Base-by-base conservation (phyloP, 2,888 invertebrate genomes). In the Papilio gigon region DNA sequence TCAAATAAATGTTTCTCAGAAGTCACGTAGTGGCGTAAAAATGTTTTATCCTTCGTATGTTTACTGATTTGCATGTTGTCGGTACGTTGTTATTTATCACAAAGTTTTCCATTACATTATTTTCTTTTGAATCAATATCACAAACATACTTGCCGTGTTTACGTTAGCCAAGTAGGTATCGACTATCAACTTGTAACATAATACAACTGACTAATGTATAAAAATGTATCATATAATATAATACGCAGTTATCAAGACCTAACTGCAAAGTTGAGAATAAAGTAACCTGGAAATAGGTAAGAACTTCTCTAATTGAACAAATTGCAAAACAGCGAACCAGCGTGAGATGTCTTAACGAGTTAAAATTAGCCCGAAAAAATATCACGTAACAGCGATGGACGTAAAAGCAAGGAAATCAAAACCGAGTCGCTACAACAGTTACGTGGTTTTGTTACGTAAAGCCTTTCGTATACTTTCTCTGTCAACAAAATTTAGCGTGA, bases 391-490 rank as follows among this genome's bases (percentile, higher is more conserved):
- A 74, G 75, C 83, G 87, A 87, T 87, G 86, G 80, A 85, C 85
- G 86, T 87, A 87, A 89, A 90, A 88, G 89, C 81, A 86, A 91
- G 90, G 90, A 91, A 90, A 92, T 90, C 90, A 90, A 91, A 90
- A 90, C 88, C 81, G 82, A 88, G 85, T 83, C 85, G 85, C 84
- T 86, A 82, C 85, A 84, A 61, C 67, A 78, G 89, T 90, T 90
- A 92, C 92, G 91, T 91, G 77, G 81, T 73, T 76, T 73, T 64
- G 67, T 92, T 92, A 89, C 88, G 87, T 91, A 91, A 91, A 85
- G 81, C 89, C 92, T 92, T 92, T 92, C 92, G 91, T 85, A 86
- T 87, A 90, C 92, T 92, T 92, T 92, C 92, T 90, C 92, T 89
- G 90, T 86, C 90, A 88, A 88, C 90, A 91, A 91, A 92, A 91